Percentiles rank a stretch among this genome's conserved stretches.
Evolutionary conservation across 2,113 vertebrate species (phyloP).

Genomic region (Sterrhoptilus dennistouni): DNA sequence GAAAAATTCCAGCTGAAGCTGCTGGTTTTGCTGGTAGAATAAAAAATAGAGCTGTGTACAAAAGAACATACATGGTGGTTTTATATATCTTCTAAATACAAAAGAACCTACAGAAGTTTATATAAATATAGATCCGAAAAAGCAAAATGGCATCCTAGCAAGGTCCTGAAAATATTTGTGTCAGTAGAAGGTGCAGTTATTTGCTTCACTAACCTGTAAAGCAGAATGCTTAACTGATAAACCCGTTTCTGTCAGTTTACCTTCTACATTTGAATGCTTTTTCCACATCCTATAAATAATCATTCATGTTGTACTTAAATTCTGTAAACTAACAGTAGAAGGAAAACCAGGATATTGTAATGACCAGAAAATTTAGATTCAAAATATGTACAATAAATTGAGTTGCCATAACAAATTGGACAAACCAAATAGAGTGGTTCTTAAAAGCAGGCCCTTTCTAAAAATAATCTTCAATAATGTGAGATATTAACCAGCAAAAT

Average conservation of each 20-base stretch:
- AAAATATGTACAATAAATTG: background rate
- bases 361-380: background rate
- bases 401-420: background rate
- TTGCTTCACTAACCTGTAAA: background rate
- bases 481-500: background rate
- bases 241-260: background rate
- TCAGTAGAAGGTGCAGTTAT: background rate
- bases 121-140: background rate
- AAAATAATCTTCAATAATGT: background rate
- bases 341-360: background rate
- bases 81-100: background rate
- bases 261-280: background rate
- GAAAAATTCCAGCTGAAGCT: background rate
- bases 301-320: background rate
- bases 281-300: background rate
- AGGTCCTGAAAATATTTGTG: background rate
- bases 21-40: background rate
- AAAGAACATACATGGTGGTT: background rate
- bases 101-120: background rate
- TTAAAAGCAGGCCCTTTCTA: background rate
- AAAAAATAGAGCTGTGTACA: background rate
- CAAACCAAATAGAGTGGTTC: background rate
- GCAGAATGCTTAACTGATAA: background rate
- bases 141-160: background rate
- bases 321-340: background rate